Base-by-base conservation (phyloP, 2,113 vertebrate species). In the Calidris pygmaea region DNA sequence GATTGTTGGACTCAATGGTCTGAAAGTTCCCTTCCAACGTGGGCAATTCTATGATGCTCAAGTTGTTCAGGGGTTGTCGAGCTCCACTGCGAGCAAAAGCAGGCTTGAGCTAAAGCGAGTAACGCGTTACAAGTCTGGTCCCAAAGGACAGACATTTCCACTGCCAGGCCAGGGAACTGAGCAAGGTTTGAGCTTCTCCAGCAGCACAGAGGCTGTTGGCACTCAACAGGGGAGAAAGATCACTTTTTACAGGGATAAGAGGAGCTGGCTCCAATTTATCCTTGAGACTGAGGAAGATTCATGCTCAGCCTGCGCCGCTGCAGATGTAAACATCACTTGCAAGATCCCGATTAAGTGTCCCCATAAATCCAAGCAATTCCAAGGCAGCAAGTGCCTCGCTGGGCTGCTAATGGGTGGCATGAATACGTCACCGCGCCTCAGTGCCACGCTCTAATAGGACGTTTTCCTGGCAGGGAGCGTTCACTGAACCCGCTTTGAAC, bases 401-500 rank as follows among this genome's bases (percentile, higher is more conserved):
- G 85, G 87, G 90, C 66, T 94, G 78, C 66, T 93, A 67, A 89
- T 16, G 82, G 87, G 92, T 91, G 85, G 87, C 90, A 96, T 1
- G 32, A 88, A 88, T 27, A 85, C 26, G 9, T 82, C 81, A 59
- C 52, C 1, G 32, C 2, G 2, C 45, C 87, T 89, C 81, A 35
- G 59, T 62, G 72, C 80, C 72, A 74, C 0, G 1, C 55, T 89
- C 73, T 81, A 63, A 93, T 8, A 89, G 82, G 89, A 95, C 59
- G 1, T 59, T 84, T 91, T 87, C 68, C 84, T 93, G 81, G 68
- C 80, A 91, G 41, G 47, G 47, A 74, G 22, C 45, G 2, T 59
- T 84, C n/a, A 7, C 68, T 63, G 93, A 89, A 67, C 41, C n/a
- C 3, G 3, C 29, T 87, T 26, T 93, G 80, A 89, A 67, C 79